A percentile compares a stretch with the other conserved stretches of the same genome.
phyloP scores from a whole-genome alignment of 2,888 invertebrate species.

The Agrilus biguttatus region DNA sequence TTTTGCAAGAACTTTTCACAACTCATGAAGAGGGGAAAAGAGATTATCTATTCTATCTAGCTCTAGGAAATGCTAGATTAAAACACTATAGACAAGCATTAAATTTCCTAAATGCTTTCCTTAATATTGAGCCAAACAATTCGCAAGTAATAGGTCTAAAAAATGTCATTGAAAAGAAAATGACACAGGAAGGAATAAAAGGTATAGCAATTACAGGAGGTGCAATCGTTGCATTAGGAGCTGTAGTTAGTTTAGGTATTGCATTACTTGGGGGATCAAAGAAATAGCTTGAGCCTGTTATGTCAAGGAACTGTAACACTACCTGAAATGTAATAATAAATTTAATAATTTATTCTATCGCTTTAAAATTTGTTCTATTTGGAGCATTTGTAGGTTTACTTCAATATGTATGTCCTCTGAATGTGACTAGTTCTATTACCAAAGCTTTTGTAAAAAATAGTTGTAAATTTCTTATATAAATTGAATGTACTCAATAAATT shows the following conservation, averaged over 20 bases:
- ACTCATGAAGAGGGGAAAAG: slow-evolving; percentile 67
- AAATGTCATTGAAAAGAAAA: slow-evolving; percentile 72
- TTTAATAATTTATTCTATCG: background rate
- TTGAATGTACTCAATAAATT: too few species aligned
- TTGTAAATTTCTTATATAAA: too few species aligned
- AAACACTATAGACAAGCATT: slow-evolving; percentile 82
- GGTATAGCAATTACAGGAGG: slow-evolving; percentile 85
- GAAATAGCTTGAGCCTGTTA: slow-evolving; percentile 2
- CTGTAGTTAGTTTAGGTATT: slow-evolving; percentile 70
- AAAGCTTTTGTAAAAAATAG: too few species aligned
- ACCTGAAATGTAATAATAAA: background rate
- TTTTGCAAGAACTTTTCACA: slow-evolving; percentile 72
- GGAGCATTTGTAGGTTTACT: too few species aligned
- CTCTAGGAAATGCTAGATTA: slow-evolving; percentile 83
- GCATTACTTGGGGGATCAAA: slow-evolving; percentile 28
- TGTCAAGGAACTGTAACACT: background rate
- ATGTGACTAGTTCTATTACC: too few species aligned
- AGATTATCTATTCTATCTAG: slow-evolving; percentile 91
- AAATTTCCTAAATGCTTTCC: slow-evolving; percentile 49
- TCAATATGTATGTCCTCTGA: too few species aligned
- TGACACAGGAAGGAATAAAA: slow-evolving; percentile 80
- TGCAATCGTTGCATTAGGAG: slow-evolving; percentile 71
- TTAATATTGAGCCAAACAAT: slow-evolving; percentile 52
- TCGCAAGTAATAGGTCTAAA: slow-evolving; percentile 62
- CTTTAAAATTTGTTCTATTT: too few species aligned